phyloP scores from a whole-genome alignment of 2,113 vertebrate genomes.

The Mastomys natalensis region DNA sequence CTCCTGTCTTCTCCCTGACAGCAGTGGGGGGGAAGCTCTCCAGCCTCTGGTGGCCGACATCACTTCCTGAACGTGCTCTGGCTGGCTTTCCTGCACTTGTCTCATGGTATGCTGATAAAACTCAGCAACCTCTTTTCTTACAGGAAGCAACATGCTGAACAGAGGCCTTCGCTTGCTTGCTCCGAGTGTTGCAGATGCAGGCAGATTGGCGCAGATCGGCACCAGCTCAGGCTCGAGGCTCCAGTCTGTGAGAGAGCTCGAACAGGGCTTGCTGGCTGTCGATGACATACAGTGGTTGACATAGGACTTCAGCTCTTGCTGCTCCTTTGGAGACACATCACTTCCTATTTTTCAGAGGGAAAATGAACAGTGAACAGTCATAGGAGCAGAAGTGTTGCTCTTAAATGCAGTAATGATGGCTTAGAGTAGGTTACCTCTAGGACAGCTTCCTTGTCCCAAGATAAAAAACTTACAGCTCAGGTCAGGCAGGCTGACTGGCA shows the following conservation, averaged over 20 bases:
- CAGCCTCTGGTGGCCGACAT: conserved; percentile 47
- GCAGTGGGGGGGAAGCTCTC: background rate
- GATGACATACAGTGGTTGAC: conserved; percentile 94
- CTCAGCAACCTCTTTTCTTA: conserved; percentile 87
- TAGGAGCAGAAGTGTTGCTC: background rate
- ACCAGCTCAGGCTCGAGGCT: conserved; percentile 90
- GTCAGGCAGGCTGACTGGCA: background rate
- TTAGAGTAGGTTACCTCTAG: background rate
- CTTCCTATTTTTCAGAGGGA: conserved; percentile 87
- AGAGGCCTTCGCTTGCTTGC: conserved; percentile 82
- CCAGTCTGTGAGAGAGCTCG: conserved; percentile 96
- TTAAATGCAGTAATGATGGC: background rate
- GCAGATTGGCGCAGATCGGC: background rate
- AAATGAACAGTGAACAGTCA: conserved; percentile 54
- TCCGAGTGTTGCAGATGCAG: conserved; percentile 81
- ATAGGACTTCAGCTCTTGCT: conserved; percentile 92
- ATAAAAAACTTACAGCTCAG: background rate
- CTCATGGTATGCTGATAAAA: conserved; percentile 89
- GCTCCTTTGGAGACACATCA: conserved; percentile 92
- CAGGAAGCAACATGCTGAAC: conserved; percentile 84
- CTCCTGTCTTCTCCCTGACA: background rate
- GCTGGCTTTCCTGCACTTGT: conserved; percentile 69
- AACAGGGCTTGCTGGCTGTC: conserved; percentile 99
- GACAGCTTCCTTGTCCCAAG: background rate
- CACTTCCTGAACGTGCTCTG: conserved; percentile 72